Evolutionary conservation across 2,888 invertebrate species (phyloP), one percentile per base, ranked within the genome.

Genomic region (Octodonta nipae): DNA sequence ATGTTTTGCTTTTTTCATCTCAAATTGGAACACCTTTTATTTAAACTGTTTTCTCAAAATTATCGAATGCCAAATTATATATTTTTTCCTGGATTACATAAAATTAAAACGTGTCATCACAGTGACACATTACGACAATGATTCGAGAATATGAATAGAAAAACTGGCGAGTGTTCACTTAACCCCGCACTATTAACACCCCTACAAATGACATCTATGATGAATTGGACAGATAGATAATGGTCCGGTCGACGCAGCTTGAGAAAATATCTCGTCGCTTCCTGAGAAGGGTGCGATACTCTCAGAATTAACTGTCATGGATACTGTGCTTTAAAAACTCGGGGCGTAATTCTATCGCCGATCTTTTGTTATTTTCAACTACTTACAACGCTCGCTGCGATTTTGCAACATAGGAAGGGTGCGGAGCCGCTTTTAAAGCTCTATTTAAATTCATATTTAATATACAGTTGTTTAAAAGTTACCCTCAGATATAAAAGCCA

Each of bases 371-470:
- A 41, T 33, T 38, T 39, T 36, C 41, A 51, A 54, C 54, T 55
- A 51, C 52, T 54, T 52, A 50, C 50, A 52, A 47, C 43, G 43
- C 33, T 38, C 40, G 48, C 47, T 51, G 52, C 54, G 53, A 54
- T 54, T 56, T 49, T 48, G 50, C 53, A 52, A 52, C 49, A 42
- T 36, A 35, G 30, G 32, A 33, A 44, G 54, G 57, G 53, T 47
- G 47, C 46, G 37, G 37, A 32, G 36, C 30, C 43, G 40, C 46
- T 45, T 46, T 53, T 50, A 49, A 49, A 50, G 47, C 47, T 45
- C 44, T 50, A 55, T 57, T 57, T 55, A 57, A 57, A 58, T 55
- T 56, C 54, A 54, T 55, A 56, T 57, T 58, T 58, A 55, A 56
- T 55, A 55, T 52, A 53, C 52, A 49, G 46, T 43, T 37, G 38